Evolutionary conservation across 2,888 invertebrate species (phyloP).

Genomic region (Drosophila borborema): DNA sequence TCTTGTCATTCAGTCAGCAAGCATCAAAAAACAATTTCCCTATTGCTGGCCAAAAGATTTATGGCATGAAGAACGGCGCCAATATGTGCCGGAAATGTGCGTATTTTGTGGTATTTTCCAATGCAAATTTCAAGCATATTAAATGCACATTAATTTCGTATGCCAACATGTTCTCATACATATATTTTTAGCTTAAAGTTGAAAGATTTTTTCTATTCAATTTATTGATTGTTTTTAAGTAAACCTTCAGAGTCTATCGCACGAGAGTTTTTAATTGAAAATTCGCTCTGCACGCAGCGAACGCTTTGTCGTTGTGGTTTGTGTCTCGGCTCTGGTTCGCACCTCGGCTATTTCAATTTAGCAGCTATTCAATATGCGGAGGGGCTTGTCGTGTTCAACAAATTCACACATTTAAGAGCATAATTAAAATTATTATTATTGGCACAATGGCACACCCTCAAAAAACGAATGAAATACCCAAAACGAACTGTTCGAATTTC

Average conservation of each 20-base stretch:
- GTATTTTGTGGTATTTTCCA: constrained; percentile 54
- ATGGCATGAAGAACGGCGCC: constrained; percentile 53
- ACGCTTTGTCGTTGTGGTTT: not conserved
- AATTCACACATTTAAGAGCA: constrained; percentile 32
- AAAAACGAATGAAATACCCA: constrained; percentile 9
- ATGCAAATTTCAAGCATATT: constrained; percentile 69
- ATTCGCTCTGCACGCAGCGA: not conserved
- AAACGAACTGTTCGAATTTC: constrained; percentile 44
- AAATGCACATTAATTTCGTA: constrained; percentile 69
- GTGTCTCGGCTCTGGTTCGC: constrained; percentile 4
- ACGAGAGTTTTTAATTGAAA: constrained; percentile 1
- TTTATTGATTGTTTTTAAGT: not conserved
- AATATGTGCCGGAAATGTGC: constrained; percentile 69
- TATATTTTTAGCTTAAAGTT: constrained; percentile 43
- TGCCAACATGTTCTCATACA: constrained; percentile 44
- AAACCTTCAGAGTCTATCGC: not conserved
- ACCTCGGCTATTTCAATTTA: not conserved
- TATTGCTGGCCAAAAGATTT: constrained; percentile 54
- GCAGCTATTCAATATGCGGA: constrained; percentile 2
- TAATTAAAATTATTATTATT: constrained; percentile 20
- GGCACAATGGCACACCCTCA: constrained; percentile 29
- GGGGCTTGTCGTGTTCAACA: constrained; percentile 18
- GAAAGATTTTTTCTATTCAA: constrained; percentile 12
- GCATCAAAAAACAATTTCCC: constrained; percentile 21
- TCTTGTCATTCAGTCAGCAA: too few relatives aligned